phyloP scores from a whole-genome alignment of 2,113 vertebrate genomes.

The Oplegnathus fasciatus region DNA sequence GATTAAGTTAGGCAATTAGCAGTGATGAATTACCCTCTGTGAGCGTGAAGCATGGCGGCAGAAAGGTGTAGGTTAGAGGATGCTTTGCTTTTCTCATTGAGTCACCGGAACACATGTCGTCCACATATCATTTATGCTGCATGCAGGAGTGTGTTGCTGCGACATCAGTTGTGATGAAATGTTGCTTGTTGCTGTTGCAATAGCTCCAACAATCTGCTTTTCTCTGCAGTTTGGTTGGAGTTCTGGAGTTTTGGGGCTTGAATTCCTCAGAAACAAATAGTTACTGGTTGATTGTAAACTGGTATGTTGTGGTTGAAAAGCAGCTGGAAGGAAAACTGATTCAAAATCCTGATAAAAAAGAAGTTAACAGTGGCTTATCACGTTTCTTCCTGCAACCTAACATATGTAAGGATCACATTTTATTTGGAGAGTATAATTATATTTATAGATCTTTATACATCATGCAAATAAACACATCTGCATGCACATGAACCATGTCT shows the following conservation, averaged over 20 bases:
- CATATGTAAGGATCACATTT: not conserved
- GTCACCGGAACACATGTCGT: conserved; percentile 1
- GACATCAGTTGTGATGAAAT: conserved; percentile 48
- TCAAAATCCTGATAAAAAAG: not conserved
- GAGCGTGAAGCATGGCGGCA: conserved; percentile 32
- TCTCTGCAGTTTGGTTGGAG: conserved; percentile 17
- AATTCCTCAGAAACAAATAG: not conserved
- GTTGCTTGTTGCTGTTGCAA: conserved; percentile 48
- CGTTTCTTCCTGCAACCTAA: not conserved
- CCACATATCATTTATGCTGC: conserved; percentile 23
- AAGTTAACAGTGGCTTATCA: not conserved
- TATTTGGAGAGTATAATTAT: not conserved
- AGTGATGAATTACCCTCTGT: conserved; percentile 61
- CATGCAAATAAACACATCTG: not conserved
- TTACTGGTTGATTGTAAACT: not conserved
- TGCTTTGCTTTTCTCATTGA: conserved; percentile 1
- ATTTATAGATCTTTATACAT: not conserved
- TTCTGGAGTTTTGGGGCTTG: not conserved
- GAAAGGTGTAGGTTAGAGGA: conserved; percentile 30
- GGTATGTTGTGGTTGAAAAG: conserved; percentile 19
- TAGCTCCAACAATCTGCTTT: conserved; percentile 36
- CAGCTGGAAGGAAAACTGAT: not conserved
- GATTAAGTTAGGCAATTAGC: conserved; percentile 71
- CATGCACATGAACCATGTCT: not conserved
- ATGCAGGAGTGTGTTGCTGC: conserved; percentile 18